Percentiles rank a stretch among this genome's conserved stretches.
Conservation (phyloP, 2,113 vertebrate genomes). For the Ailurus styani region DNA sequence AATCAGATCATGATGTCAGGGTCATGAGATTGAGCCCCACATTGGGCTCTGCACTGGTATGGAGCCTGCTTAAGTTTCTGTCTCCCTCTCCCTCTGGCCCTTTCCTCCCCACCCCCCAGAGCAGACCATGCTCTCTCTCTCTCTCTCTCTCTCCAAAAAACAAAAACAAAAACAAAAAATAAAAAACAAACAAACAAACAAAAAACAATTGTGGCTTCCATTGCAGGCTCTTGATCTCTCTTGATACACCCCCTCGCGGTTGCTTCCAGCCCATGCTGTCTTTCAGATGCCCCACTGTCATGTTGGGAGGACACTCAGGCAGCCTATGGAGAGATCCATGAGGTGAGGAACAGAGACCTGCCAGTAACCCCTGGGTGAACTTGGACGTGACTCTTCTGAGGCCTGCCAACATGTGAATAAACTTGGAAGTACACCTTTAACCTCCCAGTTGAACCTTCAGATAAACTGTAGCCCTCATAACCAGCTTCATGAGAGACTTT, state of each 20-base stretch:
- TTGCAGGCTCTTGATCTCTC: not conserved
- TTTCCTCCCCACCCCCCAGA: not conserved
- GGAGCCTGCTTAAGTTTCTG: not conserved
- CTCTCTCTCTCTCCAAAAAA: not conserved
- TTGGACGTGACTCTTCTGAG: not conserved
- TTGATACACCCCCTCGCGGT: not conserved
- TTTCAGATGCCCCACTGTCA: not conserved
- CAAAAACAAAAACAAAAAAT: no score
- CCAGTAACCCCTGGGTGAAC: not conserved
- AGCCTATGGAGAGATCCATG: not conserved
- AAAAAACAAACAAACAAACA: no score
- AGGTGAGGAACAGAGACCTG: not conserved
- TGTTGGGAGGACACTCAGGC: not conserved
- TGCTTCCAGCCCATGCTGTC: not conserved
- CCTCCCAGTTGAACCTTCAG: not conserved
- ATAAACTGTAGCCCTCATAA: not conserved
- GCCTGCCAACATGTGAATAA: not conserved
- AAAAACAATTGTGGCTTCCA: not conserved
- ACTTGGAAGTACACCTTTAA: not conserved
- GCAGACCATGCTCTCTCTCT: not conserved
- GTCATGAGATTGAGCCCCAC: not conserved
- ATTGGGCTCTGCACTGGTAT: accelerated
- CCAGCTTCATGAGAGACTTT: not conserved
- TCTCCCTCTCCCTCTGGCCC: not conserved
- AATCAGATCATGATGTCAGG: not conserved